Evolutionary conservation across 2,797 vertebrate genomes (phyloP), one percentile per base, ranked within the genome.

Genomic region (Anabas testudineus): DNA sequence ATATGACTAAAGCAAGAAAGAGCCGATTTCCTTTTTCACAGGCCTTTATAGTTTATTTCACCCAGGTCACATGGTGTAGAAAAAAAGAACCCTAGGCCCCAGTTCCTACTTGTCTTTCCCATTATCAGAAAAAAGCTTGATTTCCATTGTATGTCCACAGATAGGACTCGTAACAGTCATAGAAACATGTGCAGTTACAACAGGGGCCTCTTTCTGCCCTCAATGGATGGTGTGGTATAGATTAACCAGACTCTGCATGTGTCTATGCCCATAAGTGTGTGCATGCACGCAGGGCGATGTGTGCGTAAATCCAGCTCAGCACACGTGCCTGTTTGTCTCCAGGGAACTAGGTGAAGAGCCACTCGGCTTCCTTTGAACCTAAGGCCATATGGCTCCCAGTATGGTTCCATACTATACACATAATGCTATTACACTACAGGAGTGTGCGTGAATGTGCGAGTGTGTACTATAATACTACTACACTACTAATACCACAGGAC

Each of bases 291-390:
- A 39, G 32, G 64, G 47, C 32, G 63, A 47, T 81, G 79, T 75
- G 78, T 74, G 74, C 52, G 72, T 58, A 78, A 83, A 87, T 91
- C 87, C 87, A 84, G 84, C 83, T 88, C 81, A 84, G 78, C 80
- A 85, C 88, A 86, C 87, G 49, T 85, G 84, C 83, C 79, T 70
- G 61, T 85, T 80, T 22, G 65, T 89, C 88, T 90, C 85, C 62
- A 81, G 88, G 84, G 90, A 90, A 90, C 69, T 89, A 90, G 90
- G 91, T 91, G 88, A 92, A 91, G 90, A 91, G 89, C 90, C 87
- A 91, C 87, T 90, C 81, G 67, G 80, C 82, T 89, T 83, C 82
- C 87, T 91, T 90, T 92, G 89, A 90, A 92, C 84, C 82, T 61
- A 32, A 57, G 83, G 82, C 91, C 92, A 93, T 92, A 90, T 91